Evolutionary conservation across 2,113 vertebrate species (phyloP), one percentile per base, ranked within the genome.

Genomic region (Muscicapa adusta): DNA sequence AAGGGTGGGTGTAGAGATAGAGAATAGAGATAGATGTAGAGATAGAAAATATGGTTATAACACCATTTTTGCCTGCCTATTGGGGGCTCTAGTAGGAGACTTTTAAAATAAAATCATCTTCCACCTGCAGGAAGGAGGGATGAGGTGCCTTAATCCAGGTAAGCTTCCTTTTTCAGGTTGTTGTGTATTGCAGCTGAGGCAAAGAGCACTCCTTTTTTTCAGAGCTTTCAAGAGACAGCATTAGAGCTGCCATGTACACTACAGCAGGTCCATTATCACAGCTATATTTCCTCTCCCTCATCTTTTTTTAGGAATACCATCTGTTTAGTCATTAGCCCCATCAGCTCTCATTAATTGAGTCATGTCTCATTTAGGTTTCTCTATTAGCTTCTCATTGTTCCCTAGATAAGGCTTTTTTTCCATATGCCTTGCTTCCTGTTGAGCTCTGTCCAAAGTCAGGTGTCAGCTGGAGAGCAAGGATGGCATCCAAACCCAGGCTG

Each of bases 251-350:
- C 85, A 54, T 75, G 78, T 73, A 83, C 29, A 1, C 93, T 94
- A 36, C 91, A 95, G 93, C 93, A 94, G 90, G 89, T 93, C 61
- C 47, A 92, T 96, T 96, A 92, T 93, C 93, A 88, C 85, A 94
- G 92, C 96, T 92, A 85, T 57, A 92, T 93, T 94, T 94, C 94
- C 91, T 89, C 85, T 96, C 74, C 88, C 63, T 92, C 6, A 1
- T 86, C 93, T 91, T 96, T 97, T 96, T 97, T 95, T 94, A 96
- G 94, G 91, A 95, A 94, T 91, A 94, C 96, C 96, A 97, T 97
- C 96, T 97, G 96, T 96, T 97, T 96, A 96, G 95, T 96, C 96
- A 97, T 97, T 96, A 97, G 91, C 96, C 96, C 93, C 95, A 95
- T 97, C 97, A 95, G 93, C 94, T 96, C 96, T 96, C 96, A 97